Evolutionary conservation across 30 jellyfish, hydroid and myxozoan genomes (phyloP), one percentile per base, ranked within the genome.

Genomic region (Aurelia aurita complex sp. Pacific): DNA sequence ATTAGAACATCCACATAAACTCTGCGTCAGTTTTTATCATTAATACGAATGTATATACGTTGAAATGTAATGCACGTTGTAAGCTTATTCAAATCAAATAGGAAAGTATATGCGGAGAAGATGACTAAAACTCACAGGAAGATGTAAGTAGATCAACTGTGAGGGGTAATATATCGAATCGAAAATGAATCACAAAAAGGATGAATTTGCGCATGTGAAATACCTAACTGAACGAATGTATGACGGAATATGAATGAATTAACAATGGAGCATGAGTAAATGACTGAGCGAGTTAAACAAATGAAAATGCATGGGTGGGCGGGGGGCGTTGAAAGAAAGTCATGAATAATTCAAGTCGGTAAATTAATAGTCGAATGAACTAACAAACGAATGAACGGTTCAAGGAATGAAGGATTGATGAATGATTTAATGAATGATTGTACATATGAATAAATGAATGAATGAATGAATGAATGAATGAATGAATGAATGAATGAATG

Each of bases 271-370:
- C 38, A 46, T 69, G 32, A 69, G 0, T 69, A n/a, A 73, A 4
- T 73, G 69, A 43, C 1, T 73, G 82, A 73, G 42, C 52, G 2
- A 73, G 42, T 43, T 50, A 43, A 42, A 5, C 67, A 73, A 73
- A 10, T 34, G 13, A 34, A 67, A 40, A 72, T 13, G 36, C 0
- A 72, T 15, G 35, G n/a, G n/a, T n/a, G n/a, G n/a, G n/a, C n/a
- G n/a, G 1, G 15, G 4, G n/a, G n/a, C 0, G 33, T 73, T 1
- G 64, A 6, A 19, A 42, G 18, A 12, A 59, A 59, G 5, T 1
- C 18, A 59, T 18, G 29, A 59, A 59, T 59, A 59, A 59, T 2
- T 59, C 68, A 18, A 59, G 29, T 59, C 29, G 29, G 29, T 18
- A 0, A 0, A 59, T 59, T 2, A 59, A 59, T 8, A 3, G 3